These are phyloP conservation scores for Xestia c-nigrum DNA, from an alignment of 2,888 invertebrate genomes.

Conservation along the genomic window DNA sequence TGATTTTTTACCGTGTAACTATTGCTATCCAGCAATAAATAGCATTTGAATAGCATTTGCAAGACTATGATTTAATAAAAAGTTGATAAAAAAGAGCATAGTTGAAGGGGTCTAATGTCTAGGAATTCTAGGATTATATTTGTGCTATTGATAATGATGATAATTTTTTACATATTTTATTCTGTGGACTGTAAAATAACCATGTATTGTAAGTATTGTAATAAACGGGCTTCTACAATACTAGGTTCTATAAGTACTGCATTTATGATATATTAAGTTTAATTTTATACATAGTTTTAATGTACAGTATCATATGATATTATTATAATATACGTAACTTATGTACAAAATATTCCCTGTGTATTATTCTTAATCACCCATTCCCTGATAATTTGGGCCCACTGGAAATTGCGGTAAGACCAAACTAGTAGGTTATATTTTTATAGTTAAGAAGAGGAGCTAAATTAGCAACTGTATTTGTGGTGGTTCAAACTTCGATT, in stretches of 20 bases:
- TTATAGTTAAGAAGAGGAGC: too few species aligned
- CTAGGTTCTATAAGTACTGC: neutral
- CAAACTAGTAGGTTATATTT: neutral
- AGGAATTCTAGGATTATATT: too few species aligned
- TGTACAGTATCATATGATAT: conserved; percentile 20
- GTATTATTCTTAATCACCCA: neutral
- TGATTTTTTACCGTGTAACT: too few species aligned
- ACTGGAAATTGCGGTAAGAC: neutral
- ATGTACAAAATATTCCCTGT: neutral
- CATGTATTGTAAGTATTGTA: neutral
- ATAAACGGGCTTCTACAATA: neutral
- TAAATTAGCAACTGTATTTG: too few species aligned
- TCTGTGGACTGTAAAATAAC: neutral
- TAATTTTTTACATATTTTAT: neutral
- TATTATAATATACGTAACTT: conserved; percentile 9
- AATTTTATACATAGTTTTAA: conserved; percentile 14
- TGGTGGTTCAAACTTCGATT: too few species aligned
- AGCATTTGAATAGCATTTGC: too few species aligned
- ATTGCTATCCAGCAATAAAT: too few species aligned
- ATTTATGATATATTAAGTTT: conserved; percentile 4
- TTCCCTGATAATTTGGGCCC: neutral
- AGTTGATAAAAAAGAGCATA: too few species aligned
- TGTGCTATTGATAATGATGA: too few species aligned
- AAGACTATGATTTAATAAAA: too few species aligned
- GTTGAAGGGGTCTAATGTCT: too few species aligned